Evolutionary conservation across 2,888 invertebrate species (phyloP).

Genomic region (Scaeva pyrastri): DNA sequence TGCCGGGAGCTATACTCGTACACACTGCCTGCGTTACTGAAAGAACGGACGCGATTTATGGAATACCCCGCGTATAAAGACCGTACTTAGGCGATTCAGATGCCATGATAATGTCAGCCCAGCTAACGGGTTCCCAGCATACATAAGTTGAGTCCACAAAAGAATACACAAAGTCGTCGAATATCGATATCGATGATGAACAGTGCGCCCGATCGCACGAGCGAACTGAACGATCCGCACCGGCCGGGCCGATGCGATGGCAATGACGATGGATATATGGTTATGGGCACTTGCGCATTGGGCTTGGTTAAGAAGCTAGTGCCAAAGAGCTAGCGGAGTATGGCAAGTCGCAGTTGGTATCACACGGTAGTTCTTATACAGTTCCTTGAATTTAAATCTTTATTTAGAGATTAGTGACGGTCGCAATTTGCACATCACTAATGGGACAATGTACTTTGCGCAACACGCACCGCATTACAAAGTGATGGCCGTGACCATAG

Average conservation of each 20-base stretch:
- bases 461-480: slow-evolving; percentile 69
- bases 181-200: slow-evolving; percentile 66
- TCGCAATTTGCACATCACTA: slow-evolving; percentile 76
- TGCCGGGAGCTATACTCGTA: not conserved
- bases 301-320: not conserved
- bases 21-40: not conserved
- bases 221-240: slow-evolving; percentile 18
- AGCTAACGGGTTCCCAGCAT: slow-evolving; percentile 46
- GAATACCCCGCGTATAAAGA: slow-evolving; percentile 69
- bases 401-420: slow-evolving; percentile 75
- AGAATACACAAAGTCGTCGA: slow-evolving; percentile 9
- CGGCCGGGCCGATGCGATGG: too few species aligned
- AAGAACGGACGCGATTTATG: slow-evolving; percentile 68
- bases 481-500: slow-evolving; percentile 70
- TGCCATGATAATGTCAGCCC: slow-evolving; percentile 70
- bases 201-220: slow-evolving; percentile 65
- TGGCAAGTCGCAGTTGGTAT: not conserved
- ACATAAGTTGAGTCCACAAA: slow-evolving; percentile 12
- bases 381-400: slow-evolving; percentile 73
- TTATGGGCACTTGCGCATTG: not conserved
- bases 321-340: not conserved
- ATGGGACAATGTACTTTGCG: slow-evolving; percentile 74
- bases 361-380: slow-evolving; percentile 20
- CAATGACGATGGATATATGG: too few species aligned
- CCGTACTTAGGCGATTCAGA: slow-evolving; percentile 71